Conservation (phyloP, 2,113 vertebrate genomes). For the Circaetus gallicus region DNA sequence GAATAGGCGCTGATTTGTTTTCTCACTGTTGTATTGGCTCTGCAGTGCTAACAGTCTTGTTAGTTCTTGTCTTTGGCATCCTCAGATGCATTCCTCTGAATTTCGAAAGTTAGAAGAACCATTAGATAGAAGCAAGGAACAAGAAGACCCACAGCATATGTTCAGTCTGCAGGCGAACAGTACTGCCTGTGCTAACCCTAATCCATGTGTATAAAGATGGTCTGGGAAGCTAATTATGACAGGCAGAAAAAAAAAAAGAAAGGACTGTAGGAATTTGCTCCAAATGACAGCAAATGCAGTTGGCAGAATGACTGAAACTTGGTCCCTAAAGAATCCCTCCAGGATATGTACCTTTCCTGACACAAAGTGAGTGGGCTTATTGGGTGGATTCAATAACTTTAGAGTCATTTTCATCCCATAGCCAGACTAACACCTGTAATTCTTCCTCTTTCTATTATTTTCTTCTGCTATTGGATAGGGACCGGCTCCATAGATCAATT, state of each 20-base stretch:
- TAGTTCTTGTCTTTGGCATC: constrained; percentile 1
- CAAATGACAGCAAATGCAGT: constrained; percentile 2
- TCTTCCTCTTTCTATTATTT: not conserved
- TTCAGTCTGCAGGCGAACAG: not conserved
- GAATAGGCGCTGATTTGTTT: not conserved
- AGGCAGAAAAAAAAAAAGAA: not conserved
- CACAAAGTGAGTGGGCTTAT: not conserved
- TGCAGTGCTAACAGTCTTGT: not conserved
- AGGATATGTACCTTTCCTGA: constrained; percentile 9
- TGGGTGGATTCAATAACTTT: not conserved
- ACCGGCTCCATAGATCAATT: not conserved
- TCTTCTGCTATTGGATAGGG: not conserved
- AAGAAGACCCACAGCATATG: constrained; percentile 42
- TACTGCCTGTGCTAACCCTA: constrained; percentile 48
- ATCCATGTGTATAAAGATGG: not conserved
- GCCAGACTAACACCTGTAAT: not conserved
- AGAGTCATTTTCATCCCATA: not conserved
- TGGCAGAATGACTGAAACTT: constrained; percentile 31
- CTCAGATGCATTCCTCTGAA: not conserved
- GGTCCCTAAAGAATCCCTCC: not conserved
- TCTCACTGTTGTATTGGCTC: not conserved
- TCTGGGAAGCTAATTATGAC: constrained; percentile 40
- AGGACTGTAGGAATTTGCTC: not conserved
- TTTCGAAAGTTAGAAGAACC: not conserved
- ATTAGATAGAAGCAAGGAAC: constrained; percentile 16